These are phyloP conservation scores for Drosophila nr. medialis DNA, from an alignment of 2,888 invertebrate genomes.

Conservation along the genomic window DNA sequence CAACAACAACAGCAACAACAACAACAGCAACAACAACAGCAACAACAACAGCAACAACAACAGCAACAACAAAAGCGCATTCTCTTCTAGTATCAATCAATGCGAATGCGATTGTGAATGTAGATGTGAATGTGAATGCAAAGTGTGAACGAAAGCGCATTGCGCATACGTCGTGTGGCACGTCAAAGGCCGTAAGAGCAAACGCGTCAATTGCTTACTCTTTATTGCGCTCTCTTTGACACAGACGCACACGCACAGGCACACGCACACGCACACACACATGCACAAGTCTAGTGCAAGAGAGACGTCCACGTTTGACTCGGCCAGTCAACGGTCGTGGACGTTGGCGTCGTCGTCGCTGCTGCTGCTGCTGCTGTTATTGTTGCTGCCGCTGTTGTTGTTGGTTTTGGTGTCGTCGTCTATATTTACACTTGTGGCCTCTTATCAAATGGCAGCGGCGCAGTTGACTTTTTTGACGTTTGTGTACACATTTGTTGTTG, in stretches of 20 bases:
- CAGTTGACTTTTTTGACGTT: constrained; percentile 81
- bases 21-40: constrained; percentile 17
- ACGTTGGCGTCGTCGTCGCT: constrained; percentile 49
- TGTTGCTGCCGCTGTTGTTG: constrained; percentile 28
- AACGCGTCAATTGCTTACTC: constrained; percentile 18
- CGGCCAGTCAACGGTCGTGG: constrained; percentile 77
- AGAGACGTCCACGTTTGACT: constrained; percentile 54
- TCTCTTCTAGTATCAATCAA: constrained; percentile 52
- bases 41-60: constrained; percentile 15
- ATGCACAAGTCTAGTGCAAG: constrained; percentile 7
- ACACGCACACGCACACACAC: neutral
- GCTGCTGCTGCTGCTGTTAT: constrained; percentile 27
- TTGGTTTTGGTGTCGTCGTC: constrained; percentile 66
- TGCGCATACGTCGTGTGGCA: constrained; percentile 62
- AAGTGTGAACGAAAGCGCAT: constrained; percentile 53
- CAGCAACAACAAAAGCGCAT: constrained; percentile 7
- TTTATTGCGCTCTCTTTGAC: constrained; percentile 43
- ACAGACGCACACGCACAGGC: constrained; percentile 2
- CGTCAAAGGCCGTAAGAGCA: constrained; percentile 37
- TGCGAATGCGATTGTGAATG: constrained; percentile 21
- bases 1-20: constrained; percentile 11
- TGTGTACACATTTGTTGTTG: constrained; percentile 63
- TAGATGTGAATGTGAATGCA: constrained; percentile 7
- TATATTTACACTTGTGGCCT: constrained; percentile 83
- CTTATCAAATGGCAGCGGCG: constrained; percentile 82